phyloP scores from a whole-genome alignment of 2,113 vertebrate genomes.

The Chelonoidis abingdonii region DNA sequence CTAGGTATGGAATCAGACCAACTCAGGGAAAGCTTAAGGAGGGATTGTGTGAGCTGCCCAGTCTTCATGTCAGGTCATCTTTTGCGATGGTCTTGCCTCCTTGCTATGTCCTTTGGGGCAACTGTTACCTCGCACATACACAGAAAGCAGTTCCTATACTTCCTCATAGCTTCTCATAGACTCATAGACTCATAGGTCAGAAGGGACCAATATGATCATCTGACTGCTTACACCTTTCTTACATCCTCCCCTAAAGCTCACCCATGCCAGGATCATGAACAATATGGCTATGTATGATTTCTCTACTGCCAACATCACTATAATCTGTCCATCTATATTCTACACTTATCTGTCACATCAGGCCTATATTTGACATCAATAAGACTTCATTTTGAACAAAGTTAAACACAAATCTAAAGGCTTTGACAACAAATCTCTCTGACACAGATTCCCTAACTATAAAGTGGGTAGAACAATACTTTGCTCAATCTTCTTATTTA shows the following conservation, averaged over 20 bases:
- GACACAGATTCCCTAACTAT: background rate
- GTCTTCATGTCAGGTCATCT: background rate
- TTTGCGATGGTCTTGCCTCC: background rate
- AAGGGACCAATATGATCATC: too few relatives aligned
- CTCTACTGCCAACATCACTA: background rate
- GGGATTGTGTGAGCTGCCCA: background rate
- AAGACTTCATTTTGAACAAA: background rate
- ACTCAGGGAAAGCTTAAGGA: background rate
- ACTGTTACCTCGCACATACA: background rate
- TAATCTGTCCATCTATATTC: background rate
- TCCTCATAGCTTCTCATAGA: background rate
- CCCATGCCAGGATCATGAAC: background rate
- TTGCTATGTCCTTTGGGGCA: background rate
- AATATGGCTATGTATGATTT: background rate
- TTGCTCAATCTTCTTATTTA: background rate
- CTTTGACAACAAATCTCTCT: background rate
- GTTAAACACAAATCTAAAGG: background rate
- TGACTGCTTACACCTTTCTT: background rate
- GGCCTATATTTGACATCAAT: background rate
- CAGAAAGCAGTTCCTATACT: background rate
- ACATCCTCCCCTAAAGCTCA: background rate
- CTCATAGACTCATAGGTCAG: too few relatives aligned
- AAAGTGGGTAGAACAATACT: background rate
- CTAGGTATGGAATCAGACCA: background rate
- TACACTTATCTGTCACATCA: background rate